phyloP scores from a whole-genome alignment of 30 jellyfish, hydroid and myxozoan species.

The Aurelia coerulea region DNA sequence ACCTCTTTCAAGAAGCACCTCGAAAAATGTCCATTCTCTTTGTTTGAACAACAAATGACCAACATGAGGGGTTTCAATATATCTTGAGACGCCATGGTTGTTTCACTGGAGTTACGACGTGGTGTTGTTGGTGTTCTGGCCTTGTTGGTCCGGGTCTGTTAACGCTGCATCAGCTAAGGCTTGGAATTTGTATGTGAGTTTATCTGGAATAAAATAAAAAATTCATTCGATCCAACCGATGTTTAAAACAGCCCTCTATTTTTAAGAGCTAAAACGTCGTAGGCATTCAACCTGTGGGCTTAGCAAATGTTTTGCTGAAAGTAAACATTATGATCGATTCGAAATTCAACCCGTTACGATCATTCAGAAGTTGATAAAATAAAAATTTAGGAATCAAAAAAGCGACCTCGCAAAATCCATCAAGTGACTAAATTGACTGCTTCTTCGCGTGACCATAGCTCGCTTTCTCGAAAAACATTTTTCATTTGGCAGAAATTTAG shows the following conservation, averaged over 20 bases:
- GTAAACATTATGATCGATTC: neutral
- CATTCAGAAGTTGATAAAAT: too few species aligned
- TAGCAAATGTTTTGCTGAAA: neutral
- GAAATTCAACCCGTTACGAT: neutral
- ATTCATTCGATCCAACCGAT: neutral
- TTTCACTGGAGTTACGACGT: neutral
- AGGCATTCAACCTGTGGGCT: neutral
- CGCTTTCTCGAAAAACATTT: too few species aligned
- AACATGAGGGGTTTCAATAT: neutral
- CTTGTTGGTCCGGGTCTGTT: constrained; percentile 21
- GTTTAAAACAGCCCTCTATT: neutral
- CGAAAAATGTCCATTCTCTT: too few species aligned
- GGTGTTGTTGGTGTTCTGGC: neutral
- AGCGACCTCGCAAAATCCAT: too few species aligned
- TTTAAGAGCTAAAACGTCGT: too few species aligned
- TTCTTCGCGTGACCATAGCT: too few species aligned
- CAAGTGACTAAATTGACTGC: too few species aligned
- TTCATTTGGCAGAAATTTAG: too few species aligned
- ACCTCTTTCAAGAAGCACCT: too few species aligned
- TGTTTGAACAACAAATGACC: too few species aligned
- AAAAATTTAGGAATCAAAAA: too few species aligned
- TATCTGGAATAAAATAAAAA: constrained; percentile 47
- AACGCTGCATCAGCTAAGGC: constrained; percentile 76
- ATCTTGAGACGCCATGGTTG: neutral
- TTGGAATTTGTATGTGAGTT: constrained; percentile 68